Percentiles rank a stretch among this genome's conserved stretches.
Evolutionary conservation across 2,113 vertebrate species (phyloP).

Genomic region (Chiloscyllium plagiosum): DNA sequence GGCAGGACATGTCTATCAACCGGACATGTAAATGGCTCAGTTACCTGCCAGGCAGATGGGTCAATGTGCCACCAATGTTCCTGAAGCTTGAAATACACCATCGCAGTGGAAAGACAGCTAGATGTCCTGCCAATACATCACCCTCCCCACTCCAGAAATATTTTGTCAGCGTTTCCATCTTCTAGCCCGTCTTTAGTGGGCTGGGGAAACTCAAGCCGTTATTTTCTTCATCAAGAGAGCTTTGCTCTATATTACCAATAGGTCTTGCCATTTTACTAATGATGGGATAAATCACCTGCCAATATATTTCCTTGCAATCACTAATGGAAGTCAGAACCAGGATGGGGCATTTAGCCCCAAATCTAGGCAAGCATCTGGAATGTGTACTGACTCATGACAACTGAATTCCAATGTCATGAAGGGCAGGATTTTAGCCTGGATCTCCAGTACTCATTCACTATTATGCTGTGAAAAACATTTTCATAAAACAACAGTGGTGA

Average conservation of each 20-base stretch:
- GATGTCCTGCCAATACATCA: too few species aligned
- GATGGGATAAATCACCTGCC: neutral
- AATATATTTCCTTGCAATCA: neutral
- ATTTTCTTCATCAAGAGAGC: neutral
- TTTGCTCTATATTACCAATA: neutral
- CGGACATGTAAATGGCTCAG: neutral
- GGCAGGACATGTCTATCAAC: neutral
- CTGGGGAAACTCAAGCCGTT: too few species aligned
- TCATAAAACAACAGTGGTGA: neutral
- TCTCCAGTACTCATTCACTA: neutral
- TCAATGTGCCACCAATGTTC: neutral
- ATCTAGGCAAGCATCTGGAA: neutral
- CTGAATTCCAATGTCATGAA: neutral
- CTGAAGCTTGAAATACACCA: too few species aligned
- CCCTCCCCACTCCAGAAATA: neutral
- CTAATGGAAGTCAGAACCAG: neutral
- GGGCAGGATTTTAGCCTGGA: slow-evolving; percentile 25
- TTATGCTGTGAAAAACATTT: neutral
- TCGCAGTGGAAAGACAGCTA: neutral
- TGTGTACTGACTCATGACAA: neutral
- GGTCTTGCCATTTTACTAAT: too few species aligned
- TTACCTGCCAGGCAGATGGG: neutral
- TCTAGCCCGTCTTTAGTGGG: neutral
- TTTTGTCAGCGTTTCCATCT: neutral
- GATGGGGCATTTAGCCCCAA: neutral